Base-by-base conservation (phyloP, 2,888 invertebrate species). In the Podabrus alpinus region DNA sequence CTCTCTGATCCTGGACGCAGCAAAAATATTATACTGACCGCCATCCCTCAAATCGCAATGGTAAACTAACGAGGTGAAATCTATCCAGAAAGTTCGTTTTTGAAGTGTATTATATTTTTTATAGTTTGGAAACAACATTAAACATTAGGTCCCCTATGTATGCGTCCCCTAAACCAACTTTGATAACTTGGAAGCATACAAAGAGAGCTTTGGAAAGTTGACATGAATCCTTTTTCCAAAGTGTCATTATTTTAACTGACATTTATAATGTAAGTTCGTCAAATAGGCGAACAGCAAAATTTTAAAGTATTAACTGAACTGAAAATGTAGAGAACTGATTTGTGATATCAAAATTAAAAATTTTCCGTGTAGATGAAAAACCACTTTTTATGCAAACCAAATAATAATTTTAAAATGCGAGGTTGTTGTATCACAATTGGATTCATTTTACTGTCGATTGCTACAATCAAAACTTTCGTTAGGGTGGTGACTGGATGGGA, bases 401-500 rank as follows among this genome's bases (percentile, higher is more conserved):
- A 13, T n/a, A n/a, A n/a, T 5, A 2, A 7, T n/a, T n/a, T 45
- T 45, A 45, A 45, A 45, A 45, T 45, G 45, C 45, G 45, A 45
- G 45, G 45, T n/a, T 45, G 45, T n/a, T 45, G 45, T n/a, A 45
- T 45, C n/a, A 45, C 45, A 45, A 1, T 45, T n/a, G 45, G 45
- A 45, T n/a, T 45, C 7, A 45, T 45, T 45, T n/a, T 45, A 45
- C 45, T 45, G n/a, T 9, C 45, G 7, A 45, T 45, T 45, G 45
- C 45, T 4, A 45, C 15, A 4, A 15, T 69, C 5, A 17, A n/a
- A 24, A 21, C 25, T 11, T n/a, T 61, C 5, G 16, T 69, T 15
- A 73, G 72, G 67, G 66, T 78, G 1, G 80, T 78, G 11, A 73
- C 80, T 24, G 82, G 83, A 25, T 80, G 82, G 75, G 85, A 84